phyloP scores from a whole-genome alignment of 2,888 invertebrate species.

The Cataglyphis rosenhaueri region DNA sequence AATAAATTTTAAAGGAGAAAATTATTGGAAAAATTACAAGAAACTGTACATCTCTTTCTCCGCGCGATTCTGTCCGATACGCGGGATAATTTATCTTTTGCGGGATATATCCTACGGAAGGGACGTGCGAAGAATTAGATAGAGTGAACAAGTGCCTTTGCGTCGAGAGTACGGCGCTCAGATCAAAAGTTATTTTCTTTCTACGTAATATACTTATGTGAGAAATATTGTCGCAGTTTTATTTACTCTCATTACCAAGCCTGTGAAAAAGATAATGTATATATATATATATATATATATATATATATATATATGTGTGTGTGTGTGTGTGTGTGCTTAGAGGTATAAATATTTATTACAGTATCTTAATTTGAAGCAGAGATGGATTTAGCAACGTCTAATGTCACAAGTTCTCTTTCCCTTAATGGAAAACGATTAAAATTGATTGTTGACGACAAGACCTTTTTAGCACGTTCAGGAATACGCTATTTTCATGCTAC shows the following conservation, averaged over 20 bases:
- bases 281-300: neutral
- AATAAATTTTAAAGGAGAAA: neutral
- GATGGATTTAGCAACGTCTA: neutral
- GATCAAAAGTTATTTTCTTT: conserved; percentile 39
- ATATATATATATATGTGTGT: too few relatives aligned
- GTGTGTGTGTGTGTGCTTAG: neutral
- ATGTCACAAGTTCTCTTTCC: too few relatives aligned
- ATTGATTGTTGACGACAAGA: neutral
- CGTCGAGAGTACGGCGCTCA: conserved; percentile 2
- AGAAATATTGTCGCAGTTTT: conserved; percentile 27
- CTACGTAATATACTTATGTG: conserved; percentile 23
- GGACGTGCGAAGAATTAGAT: conserved; percentile 14
- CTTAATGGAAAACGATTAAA: conserved; percentile 12
- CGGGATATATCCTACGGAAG: neutral
- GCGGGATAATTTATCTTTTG: conserved; percentile 14
- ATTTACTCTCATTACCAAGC: neutral
- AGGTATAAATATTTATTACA: conserved; percentile 13
- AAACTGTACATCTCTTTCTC: neutral
- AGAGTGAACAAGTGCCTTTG: conserved; percentile 24
- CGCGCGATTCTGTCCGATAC: neutral
- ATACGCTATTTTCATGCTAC: neutral
- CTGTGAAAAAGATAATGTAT: neutral
- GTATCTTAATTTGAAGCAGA: neutral
- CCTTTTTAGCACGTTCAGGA: neutral
- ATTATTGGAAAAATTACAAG: conserved; percentile 17